These are phyloP conservation scores for Hydrochoerus hydrochaeris DNA, from an alignment of 2,113 vertebrate species.

Conservation along the genomic window DNA sequence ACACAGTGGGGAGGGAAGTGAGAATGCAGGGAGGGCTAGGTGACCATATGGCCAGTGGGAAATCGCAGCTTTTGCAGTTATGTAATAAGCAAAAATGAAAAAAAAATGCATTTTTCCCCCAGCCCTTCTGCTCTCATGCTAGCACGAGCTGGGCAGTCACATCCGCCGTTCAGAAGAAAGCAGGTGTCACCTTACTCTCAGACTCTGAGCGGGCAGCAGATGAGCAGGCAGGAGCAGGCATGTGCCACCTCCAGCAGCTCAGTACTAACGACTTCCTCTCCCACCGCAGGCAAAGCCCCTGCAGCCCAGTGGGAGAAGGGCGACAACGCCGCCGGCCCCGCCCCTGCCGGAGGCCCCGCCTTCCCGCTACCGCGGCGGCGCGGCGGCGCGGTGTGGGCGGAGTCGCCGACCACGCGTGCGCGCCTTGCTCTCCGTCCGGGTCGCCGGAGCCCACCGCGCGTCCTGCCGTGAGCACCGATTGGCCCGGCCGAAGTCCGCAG, in stretches of 20 bases:
- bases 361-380: background rate
- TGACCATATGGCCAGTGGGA: background rate
- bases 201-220: background rate
- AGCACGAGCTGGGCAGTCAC: background rate
- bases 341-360: background rate
- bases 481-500: background rate
- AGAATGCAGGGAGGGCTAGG: background rate
- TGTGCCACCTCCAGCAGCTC: background rate
- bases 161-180: fast-evolving
- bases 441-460: background rate
- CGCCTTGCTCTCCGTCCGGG: background rate
- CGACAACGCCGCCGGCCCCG: background rate
- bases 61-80: background rate
- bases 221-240: fast-evolving
- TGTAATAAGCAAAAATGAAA: background rate
- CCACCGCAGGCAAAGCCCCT: fast-evolving
- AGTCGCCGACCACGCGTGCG: background rate
- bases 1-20: background rate
- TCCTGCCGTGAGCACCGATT: conserved; percentile 50
- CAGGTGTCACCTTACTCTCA: background rate
- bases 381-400: background rate
- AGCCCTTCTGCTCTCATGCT: background rate
- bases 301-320: no score
- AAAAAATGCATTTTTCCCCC: background rate
- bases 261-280: background rate